These are phyloP conservation scores for Ricordea florida DNA, from an alignment of 92 coral and sea anemone species.

Conservation along the genomic window DNA sequence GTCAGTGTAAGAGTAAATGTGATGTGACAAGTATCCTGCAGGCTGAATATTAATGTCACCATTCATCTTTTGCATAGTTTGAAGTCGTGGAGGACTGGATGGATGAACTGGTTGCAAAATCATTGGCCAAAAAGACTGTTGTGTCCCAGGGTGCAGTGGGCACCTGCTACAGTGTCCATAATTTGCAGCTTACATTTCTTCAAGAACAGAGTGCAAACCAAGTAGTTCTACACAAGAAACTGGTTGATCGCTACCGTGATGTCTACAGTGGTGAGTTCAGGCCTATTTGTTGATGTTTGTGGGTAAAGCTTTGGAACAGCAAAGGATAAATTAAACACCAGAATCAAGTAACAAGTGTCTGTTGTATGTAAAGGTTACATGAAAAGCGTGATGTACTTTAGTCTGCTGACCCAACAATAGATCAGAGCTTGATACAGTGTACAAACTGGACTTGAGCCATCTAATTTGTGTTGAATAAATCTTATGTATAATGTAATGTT, in stretches of 20 bases:
- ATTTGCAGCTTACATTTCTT: slow-evolving; percentile 83
- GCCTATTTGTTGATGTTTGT: too few relatives aligned
- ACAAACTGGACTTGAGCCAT: too few relatives aligned
- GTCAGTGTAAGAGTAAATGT: background rate
- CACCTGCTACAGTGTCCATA: slow-evolving; percentile 79
- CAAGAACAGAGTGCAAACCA: slow-evolving; percentile 64
- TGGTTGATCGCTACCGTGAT: slow-evolving; percentile 72
- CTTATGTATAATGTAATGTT: too few relatives aligned
- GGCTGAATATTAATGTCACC: background rate
- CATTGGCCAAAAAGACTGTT: slow-evolving; percentile 79
- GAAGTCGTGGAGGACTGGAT: slow-evolving; percentile 93
- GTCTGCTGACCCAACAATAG: too few relatives aligned
- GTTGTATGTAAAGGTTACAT: too few relatives aligned
- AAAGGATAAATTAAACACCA: too few relatives aligned
- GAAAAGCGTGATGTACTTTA: too few relatives aligned
- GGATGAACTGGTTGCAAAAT: slow-evolving; percentile 91
- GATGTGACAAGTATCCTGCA: background rate
- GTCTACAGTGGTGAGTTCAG: slow-evolving; percentile 70
- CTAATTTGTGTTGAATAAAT: too few relatives aligned
- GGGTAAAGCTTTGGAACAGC: too few relatives aligned
- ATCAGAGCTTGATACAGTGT: too few relatives aligned
- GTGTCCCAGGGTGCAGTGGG: slow-evolving; percentile 29
- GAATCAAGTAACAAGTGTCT: too few relatives aligned
- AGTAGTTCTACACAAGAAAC: slow-evolving; percentile 71
- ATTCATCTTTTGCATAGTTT: slow-evolving; percentile 38